Evolutionary conservation across 2,888 invertebrate genomes (phyloP).

Genomic region (Asteroscopus sphinx): DNA sequence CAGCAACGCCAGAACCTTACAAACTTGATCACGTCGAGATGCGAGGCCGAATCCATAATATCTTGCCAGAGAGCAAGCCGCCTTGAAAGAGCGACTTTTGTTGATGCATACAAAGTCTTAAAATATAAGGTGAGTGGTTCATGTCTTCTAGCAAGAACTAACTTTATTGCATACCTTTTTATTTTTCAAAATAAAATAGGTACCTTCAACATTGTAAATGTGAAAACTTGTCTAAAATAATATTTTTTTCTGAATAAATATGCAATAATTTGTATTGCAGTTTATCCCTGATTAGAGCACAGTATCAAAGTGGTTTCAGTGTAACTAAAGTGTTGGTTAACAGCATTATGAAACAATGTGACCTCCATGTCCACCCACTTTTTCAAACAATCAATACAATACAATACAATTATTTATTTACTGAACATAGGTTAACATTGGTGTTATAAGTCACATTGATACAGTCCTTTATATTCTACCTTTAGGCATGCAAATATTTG

Average conservation of each 20-base stretch:
- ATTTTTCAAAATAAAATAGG: not conserved
- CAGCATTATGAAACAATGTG: slow-evolving; percentile 24
- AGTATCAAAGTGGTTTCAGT: slow-evolving; percentile 3
- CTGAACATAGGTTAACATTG: too few species aligned
- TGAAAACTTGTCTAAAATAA: too few species aligned
- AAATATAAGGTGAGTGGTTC: slow-evolving; percentile 93
- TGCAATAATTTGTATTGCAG: not conserved
- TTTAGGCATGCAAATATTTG: too few species aligned
- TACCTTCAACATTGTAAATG: not conserved
- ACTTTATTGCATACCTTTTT: not conserved
- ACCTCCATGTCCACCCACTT: slow-evolving; percentile 68
- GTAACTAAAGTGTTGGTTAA: not conserved
- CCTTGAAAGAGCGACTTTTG: slow-evolving; percentile 90
- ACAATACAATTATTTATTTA: too few species aligned
- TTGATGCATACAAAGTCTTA: slow-evolving; percentile 95
- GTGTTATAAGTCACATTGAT: too few species aligned
- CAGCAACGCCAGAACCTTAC: slow-evolving; percentile 96
- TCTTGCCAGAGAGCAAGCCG: slow-evolving; percentile 92
- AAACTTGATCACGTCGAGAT: slow-evolving; percentile 92
- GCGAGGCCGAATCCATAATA: slow-evolving; percentile 93
- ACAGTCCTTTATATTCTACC: too few species aligned
- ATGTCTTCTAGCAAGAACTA: not conserved
- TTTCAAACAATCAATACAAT: too few species aligned
- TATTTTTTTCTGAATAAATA: too few species aligned
- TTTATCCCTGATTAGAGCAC: not conserved